phyloP scores from a whole-genome alignment of 2,888 invertebrate species.

The Coleophora deauratella region DNA sequence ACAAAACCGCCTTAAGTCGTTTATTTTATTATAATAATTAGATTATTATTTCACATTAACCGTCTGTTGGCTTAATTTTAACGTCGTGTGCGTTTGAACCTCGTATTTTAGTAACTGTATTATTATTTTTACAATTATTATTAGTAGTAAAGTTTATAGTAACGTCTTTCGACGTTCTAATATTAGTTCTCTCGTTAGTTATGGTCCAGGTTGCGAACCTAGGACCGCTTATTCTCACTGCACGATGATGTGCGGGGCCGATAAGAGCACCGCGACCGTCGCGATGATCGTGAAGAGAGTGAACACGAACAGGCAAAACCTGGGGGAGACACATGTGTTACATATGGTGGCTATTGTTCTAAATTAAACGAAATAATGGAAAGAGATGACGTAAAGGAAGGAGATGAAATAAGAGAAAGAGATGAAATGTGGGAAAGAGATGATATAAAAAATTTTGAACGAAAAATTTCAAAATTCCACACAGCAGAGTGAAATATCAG shows the following conservation, averaged over 20 bases:
- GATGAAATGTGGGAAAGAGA: too few species aligned
- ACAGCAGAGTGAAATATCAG: too few species aligned
- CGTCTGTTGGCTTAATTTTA: slow-evolving; percentile 51
- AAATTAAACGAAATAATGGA: too few species aligned
- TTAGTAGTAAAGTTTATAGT: slow-evolving; percentile 29
- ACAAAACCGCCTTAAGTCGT: too few species aligned
- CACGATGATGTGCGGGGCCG: slow-evolving; percentile 96
- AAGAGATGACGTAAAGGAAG: too few species aligned
- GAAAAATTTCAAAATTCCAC: too few species aligned
- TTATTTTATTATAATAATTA: slow-evolving; percentile 14
- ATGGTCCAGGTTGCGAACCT: slow-evolving; percentile 11
- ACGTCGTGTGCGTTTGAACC: slow-evolving; percentile 67
- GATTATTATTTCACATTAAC: slow-evolving; percentile 37
- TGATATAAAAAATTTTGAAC: too few species aligned
- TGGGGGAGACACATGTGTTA: slow-evolving; percentile 35
- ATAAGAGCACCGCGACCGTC: slow-evolving; percentile 91
- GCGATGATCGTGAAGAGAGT: slow-evolving; percentile 95
- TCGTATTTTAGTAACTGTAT: slow-evolving; percentile 31
- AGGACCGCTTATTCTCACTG: slow-evolving; percentile 73
- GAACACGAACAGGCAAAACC: slow-evolving; percentile 96
- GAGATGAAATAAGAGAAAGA: too few species aligned
- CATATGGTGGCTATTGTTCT: background rate
- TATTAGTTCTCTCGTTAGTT: slow-evolving; percentile 59
- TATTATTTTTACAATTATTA: slow-evolving; percentile 14
- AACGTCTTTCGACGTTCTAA: slow-evolving; percentile 35